Evolutionary conservation across 2,113 vertebrate species (phyloP).

Genomic region (Petrocephalus microphthalmus): DNA sequence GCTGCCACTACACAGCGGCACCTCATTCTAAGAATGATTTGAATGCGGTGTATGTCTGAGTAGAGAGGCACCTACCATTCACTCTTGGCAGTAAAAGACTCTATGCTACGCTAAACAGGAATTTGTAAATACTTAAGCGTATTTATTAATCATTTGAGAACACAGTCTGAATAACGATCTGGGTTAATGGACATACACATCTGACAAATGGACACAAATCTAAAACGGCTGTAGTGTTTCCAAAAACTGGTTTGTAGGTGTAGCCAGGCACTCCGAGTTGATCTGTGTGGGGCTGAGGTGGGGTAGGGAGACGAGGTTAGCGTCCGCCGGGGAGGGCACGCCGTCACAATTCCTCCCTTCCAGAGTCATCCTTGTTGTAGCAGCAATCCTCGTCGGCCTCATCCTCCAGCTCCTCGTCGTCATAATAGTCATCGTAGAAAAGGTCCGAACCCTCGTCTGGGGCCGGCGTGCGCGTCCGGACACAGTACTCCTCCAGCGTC

Average conservation of each 20-base stretch:
- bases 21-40: too few species aligned
- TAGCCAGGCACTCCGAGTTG: background rate
- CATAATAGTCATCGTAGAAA: conserved; percentile 91
- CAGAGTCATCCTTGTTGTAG: conserved; percentile 86
- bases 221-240: background rate
- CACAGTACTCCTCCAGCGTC: conserved; percentile 89
- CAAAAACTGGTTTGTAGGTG: background rate
- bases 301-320: background rate
- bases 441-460: conserved; percentile 86
- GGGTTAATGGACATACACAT: background rate
- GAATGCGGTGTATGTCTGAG: too few species aligned
- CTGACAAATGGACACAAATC: background rate
- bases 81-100: too few species aligned
- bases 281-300: background rate
- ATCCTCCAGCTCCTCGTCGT: conserved; percentile 77
- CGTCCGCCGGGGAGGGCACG: background rate
- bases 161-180: background rate
- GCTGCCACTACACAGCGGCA: too few species aligned
- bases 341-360: conserved; percentile 89
- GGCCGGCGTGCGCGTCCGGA: conserved; percentile 80
- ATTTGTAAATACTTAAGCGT: too few species aligned
- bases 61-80: too few species aligned
- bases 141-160: too few species aligned
- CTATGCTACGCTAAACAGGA: too few species aligned
- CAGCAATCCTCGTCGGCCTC: conserved; percentile 74